Evolutionary conservation across 1,140 invertebrate species (phyloP).

Genomic region (Psix sp.): DNA sequence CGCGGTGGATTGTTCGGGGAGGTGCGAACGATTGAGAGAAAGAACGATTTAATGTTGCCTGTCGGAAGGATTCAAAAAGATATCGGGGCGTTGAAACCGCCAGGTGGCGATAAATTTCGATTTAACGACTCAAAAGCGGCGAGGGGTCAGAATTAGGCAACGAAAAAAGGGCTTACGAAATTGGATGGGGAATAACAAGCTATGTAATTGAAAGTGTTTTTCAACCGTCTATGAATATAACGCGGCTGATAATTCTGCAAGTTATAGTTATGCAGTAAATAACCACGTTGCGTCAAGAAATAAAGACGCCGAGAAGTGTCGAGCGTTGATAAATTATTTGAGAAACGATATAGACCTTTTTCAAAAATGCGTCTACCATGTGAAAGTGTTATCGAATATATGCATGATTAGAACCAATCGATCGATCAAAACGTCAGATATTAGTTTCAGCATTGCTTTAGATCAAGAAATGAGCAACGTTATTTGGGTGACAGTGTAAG

Average conservation of each 20-base stretch:
- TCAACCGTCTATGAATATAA: slow-evolving; percentile 22
- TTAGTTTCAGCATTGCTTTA: no score
- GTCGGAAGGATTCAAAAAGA: slow-evolving; percentile 59
- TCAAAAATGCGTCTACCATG: no score
- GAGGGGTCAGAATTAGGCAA: slow-evolving; percentile 32
- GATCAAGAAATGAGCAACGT: no score
- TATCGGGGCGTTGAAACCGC: slow-evolving; percentile 52
- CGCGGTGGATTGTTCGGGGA: slow-evolving; percentile 46
- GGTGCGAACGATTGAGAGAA: slow-evolving; percentile 57
- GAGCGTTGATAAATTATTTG: not conserved
- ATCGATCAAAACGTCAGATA: no score
- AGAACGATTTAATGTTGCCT: slow-evolving; percentile 59
- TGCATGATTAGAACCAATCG: no score
- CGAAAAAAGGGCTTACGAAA: slow-evolving; percentile 18
- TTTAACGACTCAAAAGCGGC: slow-evolving; percentile 65
- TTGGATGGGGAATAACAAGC: slow-evolving; percentile 40
- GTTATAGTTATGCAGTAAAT: slow-evolving; percentile 5
- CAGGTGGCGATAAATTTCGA: slow-evolving; percentile 69
- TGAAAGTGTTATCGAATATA: no score
- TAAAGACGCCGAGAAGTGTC: slow-evolving; percentile 1
- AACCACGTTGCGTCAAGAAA: not conserved
- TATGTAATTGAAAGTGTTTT: slow-evolving; percentile 47
- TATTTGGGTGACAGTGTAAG: no score
- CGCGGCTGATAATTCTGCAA: not conserved
- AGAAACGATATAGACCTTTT: not conserved